phyloP scores from a whole-genome alignment of 2,888 invertebrate species.

The Xiphydria camelus region DNA sequence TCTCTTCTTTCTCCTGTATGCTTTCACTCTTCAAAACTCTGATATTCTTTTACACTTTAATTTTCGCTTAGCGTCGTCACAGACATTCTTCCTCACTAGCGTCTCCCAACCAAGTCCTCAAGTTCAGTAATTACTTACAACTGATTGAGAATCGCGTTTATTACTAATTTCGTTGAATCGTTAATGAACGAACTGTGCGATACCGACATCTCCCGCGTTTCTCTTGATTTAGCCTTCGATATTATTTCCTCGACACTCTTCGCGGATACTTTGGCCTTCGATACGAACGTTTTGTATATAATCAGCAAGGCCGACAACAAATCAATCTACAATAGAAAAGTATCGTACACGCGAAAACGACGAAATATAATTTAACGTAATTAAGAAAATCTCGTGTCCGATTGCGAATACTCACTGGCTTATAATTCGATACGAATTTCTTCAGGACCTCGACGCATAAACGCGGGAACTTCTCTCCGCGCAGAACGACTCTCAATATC shows the following conservation, averaged over 20 bases:
- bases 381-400: neutral
- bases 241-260: conserved; percentile 13
- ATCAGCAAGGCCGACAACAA: conserved; percentile 29
- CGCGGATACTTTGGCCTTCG: conserved; percentile 6
- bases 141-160: neutral
- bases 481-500: conserved; percentile 26
- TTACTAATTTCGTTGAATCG: neutral
- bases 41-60: too few relatives aligned
- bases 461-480: conserved; percentile 21
- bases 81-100: too few relatives aligned
- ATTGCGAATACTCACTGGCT: conserved; percentile 20
- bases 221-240: neutral
- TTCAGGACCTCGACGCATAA: conserved; percentile 24
- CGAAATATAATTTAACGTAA: neutral
- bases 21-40: too few relatives aligned
- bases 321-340: conserved; percentile 25
- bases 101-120: too few relatives aligned
- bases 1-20: too few relatives aligned
- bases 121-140: too few relatives aligned
- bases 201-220: neutral
- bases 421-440: conserved; percentile 23
- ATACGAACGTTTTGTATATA: conserved; percentile 19
- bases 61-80: too few relatives aligned
- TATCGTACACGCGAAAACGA: neutral
- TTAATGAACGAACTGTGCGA: neutral